A percentile compares a stretch with the other conserved stretches of the same genome.
Evolutionary conservation across 2,113 vertebrate genomes (phyloP).

Genomic region (Lichenostomus cassidix): DNA sequence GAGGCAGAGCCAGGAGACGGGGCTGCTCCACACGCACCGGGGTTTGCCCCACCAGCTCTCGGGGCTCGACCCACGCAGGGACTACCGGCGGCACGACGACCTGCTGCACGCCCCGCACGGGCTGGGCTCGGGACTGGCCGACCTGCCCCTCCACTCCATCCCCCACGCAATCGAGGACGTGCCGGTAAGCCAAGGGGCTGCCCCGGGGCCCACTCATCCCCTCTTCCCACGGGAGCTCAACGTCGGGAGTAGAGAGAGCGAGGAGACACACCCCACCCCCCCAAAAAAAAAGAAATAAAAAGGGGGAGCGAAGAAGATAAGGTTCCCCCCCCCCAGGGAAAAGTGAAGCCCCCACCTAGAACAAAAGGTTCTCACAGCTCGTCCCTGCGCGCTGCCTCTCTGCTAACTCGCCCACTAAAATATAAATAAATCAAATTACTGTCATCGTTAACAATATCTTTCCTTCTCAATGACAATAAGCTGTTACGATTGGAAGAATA

Average conservation of each 20-base stretch:
- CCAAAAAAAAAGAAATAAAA: neutral
- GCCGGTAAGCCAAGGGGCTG: constrained; percentile 81
- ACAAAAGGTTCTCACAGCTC: constrained; percentile 62
- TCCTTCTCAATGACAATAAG: constrained; percentile 60
- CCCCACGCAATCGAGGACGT: constrained; percentile 97
- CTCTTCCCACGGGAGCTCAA: neutral
- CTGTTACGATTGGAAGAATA: constrained; percentile 58
- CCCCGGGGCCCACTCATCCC: neutral
- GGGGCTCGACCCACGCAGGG: constrained; percentile 85
- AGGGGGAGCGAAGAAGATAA: neutral
- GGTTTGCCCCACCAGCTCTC: constrained; percentile 94
- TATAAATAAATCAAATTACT: constrained; percentile 60
- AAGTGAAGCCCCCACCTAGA: constrained; percentile 30
- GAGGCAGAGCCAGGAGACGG: constrained; percentile 92
- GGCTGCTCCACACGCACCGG: constrained; percentile 94
- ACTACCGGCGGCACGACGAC: constrained; percentile 94
- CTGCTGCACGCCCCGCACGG: constrained; percentile 93
- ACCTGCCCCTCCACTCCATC: constrained; percentile 94
- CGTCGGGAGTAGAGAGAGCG: neutral
- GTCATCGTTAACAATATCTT: constrained; percentile 54
- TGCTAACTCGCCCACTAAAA: constrained; percentile 15
- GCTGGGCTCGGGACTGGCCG: constrained; percentile 90
- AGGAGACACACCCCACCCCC: no score
- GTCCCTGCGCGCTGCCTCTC: neutral
- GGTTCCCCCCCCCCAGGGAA: neutral